A percentile compares a stretch with the other conserved stretches of the same genome.
phyloP scores from a whole-genome alignment of 2,797 vertebrate species.

The Thalassophryne amazonica region DNA sequence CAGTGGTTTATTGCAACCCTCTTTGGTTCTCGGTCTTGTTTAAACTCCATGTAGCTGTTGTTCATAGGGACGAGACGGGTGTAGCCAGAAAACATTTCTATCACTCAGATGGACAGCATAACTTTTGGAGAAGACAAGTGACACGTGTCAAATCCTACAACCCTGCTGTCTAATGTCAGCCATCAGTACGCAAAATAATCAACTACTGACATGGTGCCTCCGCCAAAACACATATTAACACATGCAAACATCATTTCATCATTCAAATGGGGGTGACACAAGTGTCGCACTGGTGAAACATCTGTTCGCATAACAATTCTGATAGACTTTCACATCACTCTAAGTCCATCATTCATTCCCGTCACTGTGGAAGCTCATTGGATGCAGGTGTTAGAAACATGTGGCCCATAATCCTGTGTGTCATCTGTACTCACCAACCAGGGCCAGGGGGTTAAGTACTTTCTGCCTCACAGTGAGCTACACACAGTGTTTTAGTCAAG shows the following conservation, averaged over 20 bases:
- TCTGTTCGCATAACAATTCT: conserved; percentile 8
- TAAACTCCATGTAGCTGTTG: conserved; percentile 37
- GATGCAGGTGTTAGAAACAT: conserved; percentile 35
- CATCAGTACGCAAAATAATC: conserved; percentile 9
- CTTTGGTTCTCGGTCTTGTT: conserved; percentile 3
- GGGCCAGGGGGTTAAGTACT: conserved; percentile 19
- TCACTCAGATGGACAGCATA: conserved; percentile 34
- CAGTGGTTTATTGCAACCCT: conserved; percentile 3
- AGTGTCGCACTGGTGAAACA: conserved; percentile 6
- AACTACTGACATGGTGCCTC: neutral
- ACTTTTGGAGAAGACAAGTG: conserved; percentile 20
- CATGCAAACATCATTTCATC: neutral
- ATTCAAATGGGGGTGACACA: neutral
- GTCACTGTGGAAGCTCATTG: conserved; percentile 17
- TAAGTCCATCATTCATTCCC: conserved; percentile 11
- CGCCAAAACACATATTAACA: neutral
- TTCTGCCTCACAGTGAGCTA: conserved; percentile 32
- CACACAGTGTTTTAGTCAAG: no score
- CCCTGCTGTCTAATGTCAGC: conserved; percentile 15
- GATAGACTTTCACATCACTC: conserved; percentile 7
- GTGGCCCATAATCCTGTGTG: conserved; percentile 34
- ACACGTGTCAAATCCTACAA: conserved; percentile 40
- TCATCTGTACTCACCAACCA: conserved; percentile 23
- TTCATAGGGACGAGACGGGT: neutral
- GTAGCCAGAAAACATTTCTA: conserved; percentile 34